Base-by-base conservation (phyloP, 2,113 vertebrate genomes). In the Aleadryas rufinucha region DNA sequence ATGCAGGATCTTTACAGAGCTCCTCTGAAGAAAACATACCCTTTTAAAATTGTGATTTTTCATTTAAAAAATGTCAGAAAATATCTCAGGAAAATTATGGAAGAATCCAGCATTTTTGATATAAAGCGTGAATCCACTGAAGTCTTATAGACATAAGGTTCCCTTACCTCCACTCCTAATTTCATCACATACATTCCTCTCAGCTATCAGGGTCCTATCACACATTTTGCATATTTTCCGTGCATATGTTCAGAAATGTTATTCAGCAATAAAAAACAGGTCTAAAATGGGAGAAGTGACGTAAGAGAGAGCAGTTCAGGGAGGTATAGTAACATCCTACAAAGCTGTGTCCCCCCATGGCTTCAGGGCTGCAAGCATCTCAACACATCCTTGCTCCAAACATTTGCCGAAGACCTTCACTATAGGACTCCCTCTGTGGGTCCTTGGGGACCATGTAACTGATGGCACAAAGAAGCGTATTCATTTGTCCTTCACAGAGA, bases 1-100 rank as follows among this genome's bases (percentile, higher is more conserved):
- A 96, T 78, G 80, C 57, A 92, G 84, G 83, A 90, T 96, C 83
- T 86, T 97, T 93, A 88, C 87, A 95, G 90, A 90, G 65, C 93
- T 97, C 59, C 39, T 96, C 85, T 94, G 75, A 96, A 95, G 90
- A 89, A 90, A 97, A 96, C 88, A 78, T 97, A 96, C 76, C 79
- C 92, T 97, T 96, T 97, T 71, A 65, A 94, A 94, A 83, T 92
- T 82, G 61, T 35, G 83, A 84, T 71, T 93, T 94, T 93, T 95
- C 30, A 68, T 88, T 87, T 80, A 2, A 27, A 96, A 93, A 95
- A 90, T 93, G 90, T 92, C 92, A 94, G 26, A 94, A 97, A 81
- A 78, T 89, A 96, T 90, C 85, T 96, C 69, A 64, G 76, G 35
- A 68, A 89, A 95, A 94, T 93, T 68, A 68, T 24, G 39, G 70